Evolutionary conservation across 2,113 vertebrate genomes (phyloP).

Genomic region (Salvator merianae): DNA sequence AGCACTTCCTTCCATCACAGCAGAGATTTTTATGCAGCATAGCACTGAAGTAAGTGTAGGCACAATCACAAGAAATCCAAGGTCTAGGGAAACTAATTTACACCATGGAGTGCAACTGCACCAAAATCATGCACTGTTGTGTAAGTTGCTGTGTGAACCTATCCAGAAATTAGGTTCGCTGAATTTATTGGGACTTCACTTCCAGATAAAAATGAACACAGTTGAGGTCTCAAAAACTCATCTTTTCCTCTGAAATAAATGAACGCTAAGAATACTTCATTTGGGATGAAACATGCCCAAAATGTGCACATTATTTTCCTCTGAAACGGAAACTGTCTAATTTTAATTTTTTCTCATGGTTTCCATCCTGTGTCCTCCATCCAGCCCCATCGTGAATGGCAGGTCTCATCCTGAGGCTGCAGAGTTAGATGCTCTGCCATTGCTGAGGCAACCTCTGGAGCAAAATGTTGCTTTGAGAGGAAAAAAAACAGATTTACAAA

Average conservation of each 20-base stretch:
- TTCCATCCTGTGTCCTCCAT: not conserved
- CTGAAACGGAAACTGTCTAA: not conserved
- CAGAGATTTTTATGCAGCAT: not conserved
- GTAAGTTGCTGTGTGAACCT: not conserved
- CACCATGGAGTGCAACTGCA: not conserved
- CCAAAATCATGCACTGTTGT: not conserved
- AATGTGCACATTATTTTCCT: not conserved
- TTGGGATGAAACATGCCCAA: not conserved
- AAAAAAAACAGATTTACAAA: conserved; percentile 15
- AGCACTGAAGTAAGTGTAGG: not conserved
- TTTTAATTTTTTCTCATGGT: not conserved
- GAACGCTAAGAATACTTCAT: not conserved
- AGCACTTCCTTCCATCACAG: not conserved
- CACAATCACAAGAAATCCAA: not conserved
- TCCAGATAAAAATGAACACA: not conserved
- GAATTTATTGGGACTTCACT: not conserved
- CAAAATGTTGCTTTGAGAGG: not conserved
- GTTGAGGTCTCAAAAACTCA: not conserved
- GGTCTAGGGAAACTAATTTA: not conserved
- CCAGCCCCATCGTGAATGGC: not conserved
- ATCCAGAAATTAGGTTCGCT: not conserved
- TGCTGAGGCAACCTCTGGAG: not conserved
- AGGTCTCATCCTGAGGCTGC: not conserved
- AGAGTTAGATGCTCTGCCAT: not conserved
- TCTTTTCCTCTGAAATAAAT: not conserved